phyloP scores from a whole-genome alignment of 2,888 invertebrate species.

The Sinhomidia bicolor region DNA sequence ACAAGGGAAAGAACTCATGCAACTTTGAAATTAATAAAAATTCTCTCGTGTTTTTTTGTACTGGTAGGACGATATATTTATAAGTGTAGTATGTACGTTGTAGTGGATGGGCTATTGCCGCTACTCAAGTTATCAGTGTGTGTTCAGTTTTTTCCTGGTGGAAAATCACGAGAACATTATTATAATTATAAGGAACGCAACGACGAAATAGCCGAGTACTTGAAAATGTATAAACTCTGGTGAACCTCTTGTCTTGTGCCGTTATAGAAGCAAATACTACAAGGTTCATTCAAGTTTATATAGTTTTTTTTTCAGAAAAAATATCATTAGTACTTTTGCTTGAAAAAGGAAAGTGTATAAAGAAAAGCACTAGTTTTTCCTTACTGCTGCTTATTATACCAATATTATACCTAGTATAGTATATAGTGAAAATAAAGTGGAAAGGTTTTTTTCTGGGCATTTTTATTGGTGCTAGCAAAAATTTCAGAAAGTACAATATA shows the following conservation, averaged over 20 bases:
- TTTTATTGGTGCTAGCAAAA: not conserved
- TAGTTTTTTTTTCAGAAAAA: not conserved
- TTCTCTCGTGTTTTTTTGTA: constrained; percentile 63
- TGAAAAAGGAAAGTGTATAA: too few relatives aligned
- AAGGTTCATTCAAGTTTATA: too few relatives aligned
- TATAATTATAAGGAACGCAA: constrained; percentile 9
- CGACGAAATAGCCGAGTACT: not conserved
- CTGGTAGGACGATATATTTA: not conserved
- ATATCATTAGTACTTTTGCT: not conserved
- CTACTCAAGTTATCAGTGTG: not conserved
- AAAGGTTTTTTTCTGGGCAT: not conserved
- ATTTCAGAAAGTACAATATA: too few relatives aligned
- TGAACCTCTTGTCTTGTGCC: not conserved
- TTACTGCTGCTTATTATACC: too few relatives aligned
- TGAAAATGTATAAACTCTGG: not conserved
- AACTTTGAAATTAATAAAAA: constrained; percentile 78
- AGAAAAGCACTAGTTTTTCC: too few relatives aligned
- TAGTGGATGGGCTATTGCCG: not conserved
- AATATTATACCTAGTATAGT: too few relatives aligned
- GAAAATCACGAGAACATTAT: constrained; percentile 53
- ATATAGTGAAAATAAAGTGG: not conserved
- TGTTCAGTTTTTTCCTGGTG: constrained; percentile 48
- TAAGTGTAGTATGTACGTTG: not conserved
- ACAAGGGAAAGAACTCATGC: constrained; percentile 73
- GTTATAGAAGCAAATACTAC: not conserved